Base-by-base conservation (phyloP, 2,113 vertebrate species). In the Copsychus sechellarum region DNA sequence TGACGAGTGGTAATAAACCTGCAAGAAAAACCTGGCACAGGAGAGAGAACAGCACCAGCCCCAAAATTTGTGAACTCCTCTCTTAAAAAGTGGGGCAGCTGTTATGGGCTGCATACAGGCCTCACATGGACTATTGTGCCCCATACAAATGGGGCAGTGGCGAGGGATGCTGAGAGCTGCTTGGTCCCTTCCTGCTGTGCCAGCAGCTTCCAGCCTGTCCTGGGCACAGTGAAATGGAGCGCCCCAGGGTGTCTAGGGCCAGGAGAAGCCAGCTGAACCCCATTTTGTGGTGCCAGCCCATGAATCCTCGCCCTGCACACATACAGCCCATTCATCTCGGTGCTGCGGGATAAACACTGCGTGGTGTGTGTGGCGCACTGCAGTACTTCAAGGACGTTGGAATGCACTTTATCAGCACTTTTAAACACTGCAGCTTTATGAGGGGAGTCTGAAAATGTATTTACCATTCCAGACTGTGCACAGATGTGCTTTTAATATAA, bases 381-480 rank as follows among this genome's bases (percentile, higher is more conserved):
- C 90, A 83, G 8, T 60, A 38, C 80, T 93, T 96, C 88, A 85
- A 86, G 95, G 93, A 78, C 72, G 3, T 80, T 93, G 95, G 97
- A 98, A 98, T 98, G 93, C 88, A 97, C 95, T 97, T 97, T 97
- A 97, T 98, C 97, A 98, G 97, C 97, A 95, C 76, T 98, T 97
- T 97, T 96, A 96, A 97, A 97, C 93, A 97, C 96, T 97, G 92
- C 88, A 97, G 93, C 93, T 97, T 95, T 98, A 97, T 97, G 97
- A 97, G 95, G 86, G 95, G 95, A 97, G 97, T 79, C 97, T 98
- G 96, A 98, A 97, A 97, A 97, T 88, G 96, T 94, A 94, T 94
- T 97, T 96, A 93, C 95, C 92, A 91, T 95, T 90, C 95, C 97
- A 97, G 96, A 96, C 94, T 95, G 78, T 58, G 97, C 95, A 95